A percentile compares a stretch with the other conserved stretches of the same genome.
Conservation (phyloP, 2,113 vertebrate species). For the Tetrax tetrax region DNA sequence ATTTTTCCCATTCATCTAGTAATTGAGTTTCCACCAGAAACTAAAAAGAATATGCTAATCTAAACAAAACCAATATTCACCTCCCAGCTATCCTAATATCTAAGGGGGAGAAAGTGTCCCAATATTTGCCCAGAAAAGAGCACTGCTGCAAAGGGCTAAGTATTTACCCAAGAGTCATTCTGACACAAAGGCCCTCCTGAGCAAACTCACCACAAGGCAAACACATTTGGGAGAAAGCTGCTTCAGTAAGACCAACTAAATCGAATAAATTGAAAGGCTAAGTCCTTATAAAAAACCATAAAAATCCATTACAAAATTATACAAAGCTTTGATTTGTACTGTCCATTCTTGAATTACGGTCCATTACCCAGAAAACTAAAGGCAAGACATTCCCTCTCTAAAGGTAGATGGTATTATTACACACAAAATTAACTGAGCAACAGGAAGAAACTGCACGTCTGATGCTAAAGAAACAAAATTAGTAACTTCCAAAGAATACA, state of each 20-base stretch:
- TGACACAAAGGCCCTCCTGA: neutral
- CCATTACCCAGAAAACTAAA: neutral
- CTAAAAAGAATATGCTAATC: neutral
- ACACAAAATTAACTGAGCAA: neutral
- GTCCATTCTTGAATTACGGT: neutral
- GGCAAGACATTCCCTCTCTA: neutral
- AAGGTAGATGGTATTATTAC: neutral
- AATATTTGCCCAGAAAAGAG: neutral
- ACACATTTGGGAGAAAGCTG: neutral
- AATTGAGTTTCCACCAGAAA: neutral
- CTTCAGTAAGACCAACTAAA: neutral
- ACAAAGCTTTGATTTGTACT: neutral
- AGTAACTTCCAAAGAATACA: neutral
- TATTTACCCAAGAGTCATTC: neutral
- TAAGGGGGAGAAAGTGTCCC: neutral
- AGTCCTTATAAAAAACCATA: neutral
- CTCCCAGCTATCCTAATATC: neutral
- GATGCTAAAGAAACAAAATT: neutral
- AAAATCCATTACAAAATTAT: neutral
- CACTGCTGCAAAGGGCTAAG: neutral
- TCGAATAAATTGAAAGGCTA: neutral
- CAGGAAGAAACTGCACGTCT: neutral
- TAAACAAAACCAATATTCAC: neutral
- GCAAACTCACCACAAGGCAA: neutral
- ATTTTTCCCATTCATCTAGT: neutral